Base-by-base conservation (phyloP, 1,140 invertebrate species). In the Diabrotica virgifera region DNA sequence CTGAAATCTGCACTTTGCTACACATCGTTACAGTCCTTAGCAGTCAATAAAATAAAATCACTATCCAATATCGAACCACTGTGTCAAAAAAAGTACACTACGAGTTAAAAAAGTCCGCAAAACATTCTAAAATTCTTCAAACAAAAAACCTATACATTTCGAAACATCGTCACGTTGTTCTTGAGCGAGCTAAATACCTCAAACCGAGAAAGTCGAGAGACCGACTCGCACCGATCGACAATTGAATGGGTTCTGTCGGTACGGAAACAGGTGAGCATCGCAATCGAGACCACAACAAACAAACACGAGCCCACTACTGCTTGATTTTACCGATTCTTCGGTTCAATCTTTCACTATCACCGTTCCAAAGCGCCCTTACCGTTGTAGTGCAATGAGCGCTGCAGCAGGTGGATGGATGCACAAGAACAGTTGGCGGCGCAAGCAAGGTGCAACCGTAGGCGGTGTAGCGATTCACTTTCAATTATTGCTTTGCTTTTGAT, bases 281-380 rank as follows among this genome's bases (percentile, higher is more conserved):
- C n/a, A 46, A 46, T 46, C 40, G 40, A 46, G 40, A 46, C 40
- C 40, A 46, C 40, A 46, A 46, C 40, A 46, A 46, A 46, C 40
- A 46, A 46, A 46, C 40, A 46, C 40, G 40, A 46, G 40, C 40
- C 40, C 40, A 46, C 40, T n/a, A 46, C 40, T n/a, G 8, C 40
- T 46, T 46, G 40, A 46, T 46, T 46, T 46, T 46, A 46, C 40
- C 40, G n/a, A 46, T 46, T 46, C 40, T 46, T 5, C 40, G 40
- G 40, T 10, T 46, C 40, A 46, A 10, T 46, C 40, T 46, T 46
- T 46, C 40, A 46, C 40, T n/a, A 46, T 10, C 40, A n/a, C 40
- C 40, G 11, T 46, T 46, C 8, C 40, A n/a, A 46, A 46, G n/a
- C 40, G 40, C n/a, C n/a, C 40, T 8, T 46, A 46, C 40, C 8